Conservation (phyloP, 2,888 invertebrate species). For the Orchesellides sinensis region DNA sequence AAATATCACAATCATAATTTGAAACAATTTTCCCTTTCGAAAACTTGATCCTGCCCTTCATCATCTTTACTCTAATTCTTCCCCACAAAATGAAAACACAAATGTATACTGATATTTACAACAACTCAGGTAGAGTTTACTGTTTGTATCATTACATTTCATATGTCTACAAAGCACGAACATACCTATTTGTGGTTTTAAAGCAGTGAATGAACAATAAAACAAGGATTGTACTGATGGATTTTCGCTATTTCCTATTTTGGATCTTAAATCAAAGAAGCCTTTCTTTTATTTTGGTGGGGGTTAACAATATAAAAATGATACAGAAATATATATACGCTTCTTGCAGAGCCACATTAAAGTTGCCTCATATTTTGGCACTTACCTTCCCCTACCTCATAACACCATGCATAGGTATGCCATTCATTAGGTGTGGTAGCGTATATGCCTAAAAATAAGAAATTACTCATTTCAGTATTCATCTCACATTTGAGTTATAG, state of each 20-base stretch:
- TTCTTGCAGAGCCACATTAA: too few species aligned
- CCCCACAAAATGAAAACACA: not conserved
- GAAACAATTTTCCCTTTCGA: conserved; percentile 53
- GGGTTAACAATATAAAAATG: not conserved
- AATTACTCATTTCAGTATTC: too few species aligned
- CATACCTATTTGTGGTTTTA: too few species aligned
- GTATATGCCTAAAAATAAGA: conserved; percentile 35
- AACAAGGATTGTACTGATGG: not conserved
- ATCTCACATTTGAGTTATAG: too few species aligned
- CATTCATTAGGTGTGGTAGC: too few species aligned
- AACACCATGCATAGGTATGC: conserved; percentile 1
- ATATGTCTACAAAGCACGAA: not conserved
- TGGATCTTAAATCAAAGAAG: not conserved
- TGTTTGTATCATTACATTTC: not conserved
- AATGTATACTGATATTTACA: not conserved
- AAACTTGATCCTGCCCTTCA: conserved; percentile 51
- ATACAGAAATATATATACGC: too few species aligned
- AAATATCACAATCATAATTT: conserved; percentile 37
- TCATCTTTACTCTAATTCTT: conserved; percentile 31
- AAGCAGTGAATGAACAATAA: not conserved
- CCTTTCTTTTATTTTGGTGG: not conserved
- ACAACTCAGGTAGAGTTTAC: not conserved
- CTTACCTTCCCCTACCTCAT: conserved; percentile 1
- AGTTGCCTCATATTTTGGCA: conserved; percentile 39
- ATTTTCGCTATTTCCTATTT: not conserved